phyloP scores from a whole-genome alignment of 2,797 vertebrate genomes.

The Chaetophractus vellerosus region DNA sequence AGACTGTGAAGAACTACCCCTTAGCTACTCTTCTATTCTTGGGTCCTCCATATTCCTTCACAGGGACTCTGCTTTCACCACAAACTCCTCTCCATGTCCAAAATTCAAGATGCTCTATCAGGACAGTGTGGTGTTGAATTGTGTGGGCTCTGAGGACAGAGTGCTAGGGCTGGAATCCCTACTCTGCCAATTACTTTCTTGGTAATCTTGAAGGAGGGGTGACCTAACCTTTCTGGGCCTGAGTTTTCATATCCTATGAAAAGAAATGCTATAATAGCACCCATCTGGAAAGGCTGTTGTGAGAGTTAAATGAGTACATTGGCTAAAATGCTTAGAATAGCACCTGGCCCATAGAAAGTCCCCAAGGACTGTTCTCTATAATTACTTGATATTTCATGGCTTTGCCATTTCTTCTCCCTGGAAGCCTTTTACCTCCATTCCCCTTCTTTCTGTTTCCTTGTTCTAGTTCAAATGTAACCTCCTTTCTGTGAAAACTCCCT shows the following conservation, averaged over 20 bases:
- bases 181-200: neutral
- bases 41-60: neutral
- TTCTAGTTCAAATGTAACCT: neutral
- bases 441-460: neutral
- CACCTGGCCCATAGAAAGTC: neutral
- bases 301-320: constrained; percentile 35
- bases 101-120: neutral
- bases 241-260: neutral
- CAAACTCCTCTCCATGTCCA: neutral
- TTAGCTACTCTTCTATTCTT: neutral
- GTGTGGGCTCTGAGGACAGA: neutral
- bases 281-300: neutral
- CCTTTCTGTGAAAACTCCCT: neutral
- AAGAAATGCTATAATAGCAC: neutral
- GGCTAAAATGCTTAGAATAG: neutral
- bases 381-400: neutral
- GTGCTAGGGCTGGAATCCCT: neutral
- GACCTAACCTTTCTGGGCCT: neutral
- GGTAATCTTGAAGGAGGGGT: neutral
- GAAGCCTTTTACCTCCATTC: neutral
- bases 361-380: neutral
- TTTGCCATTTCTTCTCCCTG: neutral
- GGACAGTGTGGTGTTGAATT: fast-evolving
- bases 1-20: neutral
- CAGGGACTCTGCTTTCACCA: fast-evolving